Evolutionary conservation across 2,888 invertebrate species (phyloP), one percentile per base, ranked within the genome.

Genomic region (Harpalus rubripes): DNA sequence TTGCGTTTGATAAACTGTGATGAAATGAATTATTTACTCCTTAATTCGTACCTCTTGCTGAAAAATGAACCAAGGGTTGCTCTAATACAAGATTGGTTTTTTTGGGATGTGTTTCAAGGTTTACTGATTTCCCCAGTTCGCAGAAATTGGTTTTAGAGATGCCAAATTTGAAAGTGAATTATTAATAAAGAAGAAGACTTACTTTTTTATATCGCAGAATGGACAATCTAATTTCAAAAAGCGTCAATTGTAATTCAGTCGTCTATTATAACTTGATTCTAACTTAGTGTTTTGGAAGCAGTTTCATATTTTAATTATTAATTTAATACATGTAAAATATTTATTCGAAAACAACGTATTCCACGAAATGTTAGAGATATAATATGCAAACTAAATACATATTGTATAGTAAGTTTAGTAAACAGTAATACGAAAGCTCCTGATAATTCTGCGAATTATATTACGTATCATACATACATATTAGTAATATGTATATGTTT

Each of bases 1-100:
- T 61, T 18, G 7, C 59, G 44, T 6, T 8, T 52, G 44, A 12
- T 52, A 12, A 12, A 52, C 1, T 6, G 10, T 7, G 59, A 61
- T 61, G 16, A 61, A 61, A 61, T 61, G 59, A 61, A 61, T 61
- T 61, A 61, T 61, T 61, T 16, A 61, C 18, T 16, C 18, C 18
- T 16, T 61, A 61, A 61, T 61, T 61, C 59, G 59, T 15, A 16
- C 7, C 59, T 5, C 59, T 56, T 61, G 59, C 8, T 61, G 15
- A 61, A 61, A 61, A 61, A 61, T 18, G 59, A 18, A 61, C n/a
- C 59, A 15, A 15, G 59, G 18, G 1, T 61, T 7, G 59, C 59
- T 18, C 16, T 61, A 61, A 61, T 61, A 18, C 59, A 16, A 61
- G 59, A 61, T 61, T 61, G 59, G 5, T 18, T 61, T 61, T 61